phyloP scores from a whole-genome alignment of 30 jellyfish, hydroid and myxozoan species.

The Morbakka virulenta region DNA sequence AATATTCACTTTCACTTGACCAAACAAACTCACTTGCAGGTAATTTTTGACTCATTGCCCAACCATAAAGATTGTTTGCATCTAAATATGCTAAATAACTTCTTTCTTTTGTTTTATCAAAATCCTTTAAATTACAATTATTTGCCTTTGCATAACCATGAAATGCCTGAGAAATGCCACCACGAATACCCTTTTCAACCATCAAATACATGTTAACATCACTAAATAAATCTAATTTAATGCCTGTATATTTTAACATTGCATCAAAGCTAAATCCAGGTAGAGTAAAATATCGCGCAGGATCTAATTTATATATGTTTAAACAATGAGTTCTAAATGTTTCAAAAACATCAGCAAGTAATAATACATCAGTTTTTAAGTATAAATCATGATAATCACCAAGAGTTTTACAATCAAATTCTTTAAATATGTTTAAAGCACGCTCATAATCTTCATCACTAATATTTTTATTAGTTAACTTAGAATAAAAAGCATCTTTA shows the following conservation, averaged over 20 bases:
- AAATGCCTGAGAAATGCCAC: slow-evolving; percentile 18
- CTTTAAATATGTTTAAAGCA: slow-evolving; percentile 11
- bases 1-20: slow-evolving; percentile 11
- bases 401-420: background rate
- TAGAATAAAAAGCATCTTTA: slow-evolving; percentile 5
- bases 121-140: background rate
- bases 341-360: slow-evolving; percentile 47
- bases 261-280: slow-evolving; percentile 66
- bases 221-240: slow-evolving; percentile 12
- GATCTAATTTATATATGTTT: slow-evolving; percentile 31
- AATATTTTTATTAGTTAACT: background rate
- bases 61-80: slow-evolving; percentile 73
- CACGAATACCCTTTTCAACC: slow-evolving; percentile 45
- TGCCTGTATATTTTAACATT: slow-evolving; percentile 21
- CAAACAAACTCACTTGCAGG: slow-evolving; percentile 56
- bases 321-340: slow-evolving; percentile 14
- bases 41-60: slow-evolving; percentile 72
- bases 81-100: slow-evolving; percentile 41
- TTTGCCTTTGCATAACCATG: slow-evolving; percentile 49
- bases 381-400: slow-evolving; percentile 41
- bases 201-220: slow-evolving; percentile 12
- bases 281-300: slow-evolving; percentile 25
- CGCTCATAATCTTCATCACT: slow-evolving; percentile 37
- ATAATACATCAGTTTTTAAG: too few species aligned
- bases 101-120: slow-evolving; percentile 5